Conservation (phyloP, 2,113 vertebrate genomes). For the Campylorhamphus procurvoides region DNA sequence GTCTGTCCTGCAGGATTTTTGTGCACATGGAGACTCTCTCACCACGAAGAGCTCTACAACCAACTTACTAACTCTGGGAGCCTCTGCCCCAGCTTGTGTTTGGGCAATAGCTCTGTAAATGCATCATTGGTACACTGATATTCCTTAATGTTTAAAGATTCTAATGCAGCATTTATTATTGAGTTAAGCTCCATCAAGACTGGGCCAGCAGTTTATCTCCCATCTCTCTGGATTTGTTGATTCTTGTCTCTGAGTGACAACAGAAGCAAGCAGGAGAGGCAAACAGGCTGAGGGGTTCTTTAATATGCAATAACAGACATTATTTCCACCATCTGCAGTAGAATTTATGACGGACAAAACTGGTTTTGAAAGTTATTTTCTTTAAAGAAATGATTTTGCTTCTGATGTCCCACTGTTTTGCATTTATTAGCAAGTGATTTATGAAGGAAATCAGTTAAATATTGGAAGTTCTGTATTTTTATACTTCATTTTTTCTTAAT, state of each 20-base stretch:
- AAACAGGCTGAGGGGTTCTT: background rate
- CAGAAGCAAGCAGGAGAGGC: background rate
- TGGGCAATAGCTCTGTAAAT: background rate
- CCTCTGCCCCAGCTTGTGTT: background rate
- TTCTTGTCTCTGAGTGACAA: background rate
- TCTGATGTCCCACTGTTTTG: background rate
- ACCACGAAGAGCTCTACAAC: background rate
- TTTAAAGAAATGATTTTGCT: background rate
- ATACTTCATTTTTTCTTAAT: background rate
- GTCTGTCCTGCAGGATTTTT: background rate
- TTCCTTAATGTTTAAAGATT: background rate
- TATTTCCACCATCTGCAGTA: background rate
- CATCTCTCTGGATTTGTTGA: background rate
- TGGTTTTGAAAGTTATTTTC: background rate
- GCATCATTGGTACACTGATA: background rate
- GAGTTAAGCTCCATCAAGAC: background rate
- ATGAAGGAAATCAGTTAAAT: conserved; percentile 22
- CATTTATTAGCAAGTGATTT: conserved; percentile 28
- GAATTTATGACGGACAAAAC: conserved; percentile 37
- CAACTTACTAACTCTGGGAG: background rate
- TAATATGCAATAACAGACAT: background rate
- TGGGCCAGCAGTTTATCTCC: background rate
- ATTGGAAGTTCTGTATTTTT: background rate
- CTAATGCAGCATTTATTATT: background rate
- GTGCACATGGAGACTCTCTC: background rate